phyloP scores from a whole-genome alignment of 2,888 invertebrate species.

The Beris chalybata region DNA sequence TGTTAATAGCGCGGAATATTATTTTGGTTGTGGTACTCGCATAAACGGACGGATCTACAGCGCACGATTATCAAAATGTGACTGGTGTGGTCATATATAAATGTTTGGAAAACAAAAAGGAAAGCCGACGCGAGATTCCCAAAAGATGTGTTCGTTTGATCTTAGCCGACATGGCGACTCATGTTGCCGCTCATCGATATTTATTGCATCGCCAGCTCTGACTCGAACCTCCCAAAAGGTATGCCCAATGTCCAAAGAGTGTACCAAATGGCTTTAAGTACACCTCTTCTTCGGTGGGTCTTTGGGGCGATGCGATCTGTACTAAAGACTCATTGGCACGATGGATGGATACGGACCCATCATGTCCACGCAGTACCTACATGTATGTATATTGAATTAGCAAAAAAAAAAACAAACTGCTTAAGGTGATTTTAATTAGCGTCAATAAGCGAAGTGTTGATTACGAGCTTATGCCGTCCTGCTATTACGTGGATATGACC shows the following conservation, averaged over 20 bases:
- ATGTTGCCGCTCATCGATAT: slow-evolving; percentile 39
- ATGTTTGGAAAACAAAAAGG: slow-evolving; percentile 2
- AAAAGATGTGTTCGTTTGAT: slow-evolving; percentile 28
- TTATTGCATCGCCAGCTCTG: slow-evolving; percentile 32
- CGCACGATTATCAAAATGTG: no score
- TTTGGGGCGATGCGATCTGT: not conserved
- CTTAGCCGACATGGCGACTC: slow-evolving; percentile 32
- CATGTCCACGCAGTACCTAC: no score
- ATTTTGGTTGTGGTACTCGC: no score
- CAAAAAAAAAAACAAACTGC: slow-evolving; percentile 22
- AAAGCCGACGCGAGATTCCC: slow-evolving; percentile 5
- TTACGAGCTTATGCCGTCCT: slow-evolving; percentile 37
- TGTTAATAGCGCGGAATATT: no score
- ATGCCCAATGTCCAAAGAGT: slow-evolving; percentile 15
- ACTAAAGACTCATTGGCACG: slow-evolving; percentile 25
- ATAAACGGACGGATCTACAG: no score
- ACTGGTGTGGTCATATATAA: no score
- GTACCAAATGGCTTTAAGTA: not conserved
- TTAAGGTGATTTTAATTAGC: slow-evolving; percentile 40
- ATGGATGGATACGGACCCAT: slow-evolving; percentile 9
- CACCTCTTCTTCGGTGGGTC: slow-evolving; percentile 2
- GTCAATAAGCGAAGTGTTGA: slow-evolving; percentile 40
- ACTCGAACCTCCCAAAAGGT: slow-evolving; percentile 14
- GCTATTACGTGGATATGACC: not conserved
- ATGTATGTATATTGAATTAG: not conserved